Conservation (phyloP, 2,113 vertebrate species). For the Psettodes erumei region DNA sequence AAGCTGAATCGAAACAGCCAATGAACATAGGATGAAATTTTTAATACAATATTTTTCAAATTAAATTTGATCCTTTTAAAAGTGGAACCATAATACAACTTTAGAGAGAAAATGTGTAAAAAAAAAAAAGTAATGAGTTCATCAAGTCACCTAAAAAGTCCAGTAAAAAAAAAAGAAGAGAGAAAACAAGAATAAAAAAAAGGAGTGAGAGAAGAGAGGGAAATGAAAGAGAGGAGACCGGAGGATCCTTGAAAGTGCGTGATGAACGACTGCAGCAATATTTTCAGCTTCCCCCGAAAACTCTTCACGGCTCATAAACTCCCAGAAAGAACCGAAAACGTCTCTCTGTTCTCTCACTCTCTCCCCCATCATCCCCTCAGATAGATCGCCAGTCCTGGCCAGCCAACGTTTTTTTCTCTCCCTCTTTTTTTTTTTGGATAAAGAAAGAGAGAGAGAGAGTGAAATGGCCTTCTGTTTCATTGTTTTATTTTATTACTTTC, state of each 20-base stretch:
- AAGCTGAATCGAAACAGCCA: no score
- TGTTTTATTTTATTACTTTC: constrained; percentile 65
- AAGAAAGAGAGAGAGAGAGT: constrained; percentile 12
- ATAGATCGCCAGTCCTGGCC: neutral
- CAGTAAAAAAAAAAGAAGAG: neutral
- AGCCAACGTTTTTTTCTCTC: neutral
- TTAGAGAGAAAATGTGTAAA: no score
- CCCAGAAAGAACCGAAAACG: constrained; percentile 34
- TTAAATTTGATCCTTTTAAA: no score
- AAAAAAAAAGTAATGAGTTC: neutral
- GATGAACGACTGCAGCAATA: constrained; percentile 57
- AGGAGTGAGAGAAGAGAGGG: constrained; percentile 2
- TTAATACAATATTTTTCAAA: no score
- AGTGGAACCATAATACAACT: no score
- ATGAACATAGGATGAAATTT: no score
- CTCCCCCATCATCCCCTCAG: constrained; percentile 40
- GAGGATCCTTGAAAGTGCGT: constrained; percentile 55
- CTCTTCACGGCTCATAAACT: constrained; percentile 62
- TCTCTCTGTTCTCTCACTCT: constrained; percentile 39
- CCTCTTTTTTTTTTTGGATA: neutral
- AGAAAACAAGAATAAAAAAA: neutral
- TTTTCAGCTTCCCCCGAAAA: constrained; percentile 51
- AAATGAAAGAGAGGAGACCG: constrained; percentile 9
- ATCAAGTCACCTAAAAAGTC: neutral
- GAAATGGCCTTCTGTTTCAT: constrained; percentile 55